Conservation (phyloP, 2,888 invertebrate species). For the Thera obeliscata region DNA sequence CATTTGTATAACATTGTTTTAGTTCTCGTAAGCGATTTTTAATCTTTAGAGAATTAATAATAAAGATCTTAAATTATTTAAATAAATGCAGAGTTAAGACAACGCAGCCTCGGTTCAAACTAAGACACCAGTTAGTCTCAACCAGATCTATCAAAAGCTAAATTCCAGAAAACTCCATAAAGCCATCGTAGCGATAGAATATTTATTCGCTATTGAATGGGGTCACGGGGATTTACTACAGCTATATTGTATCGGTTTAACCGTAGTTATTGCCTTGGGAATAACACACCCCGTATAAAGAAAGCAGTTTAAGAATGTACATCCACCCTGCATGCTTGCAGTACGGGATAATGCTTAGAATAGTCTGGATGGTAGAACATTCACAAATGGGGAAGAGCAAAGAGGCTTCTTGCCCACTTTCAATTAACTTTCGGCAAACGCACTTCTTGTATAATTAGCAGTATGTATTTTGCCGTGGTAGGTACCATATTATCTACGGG, state of each 20-base stretch:
- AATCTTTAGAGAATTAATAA: too few species aligned
- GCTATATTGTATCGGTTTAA: slow-evolving; percentile 25
- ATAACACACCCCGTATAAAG: slow-evolving; percentile 6
- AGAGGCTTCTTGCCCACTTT: background rate
- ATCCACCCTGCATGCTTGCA: background rate
- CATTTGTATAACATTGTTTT: too few species aligned
- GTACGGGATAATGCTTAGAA: background rate
- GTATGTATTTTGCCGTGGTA: too few species aligned
- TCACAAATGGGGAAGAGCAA: background rate
- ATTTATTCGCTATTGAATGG: slow-evolving; percentile 23
- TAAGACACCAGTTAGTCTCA: background rate
- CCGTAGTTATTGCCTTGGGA: slow-evolving; percentile 23
- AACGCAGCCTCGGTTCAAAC: background rate
- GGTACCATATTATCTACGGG: too few species aligned
- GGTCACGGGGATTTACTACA: slow-evolving; percentile 28
- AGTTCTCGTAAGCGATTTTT: too few species aligned
- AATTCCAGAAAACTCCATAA: slow-evolving; percentile 10
- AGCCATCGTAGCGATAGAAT: slow-evolving; percentile 17
- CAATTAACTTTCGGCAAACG: background rate
- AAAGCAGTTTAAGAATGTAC: background rate
- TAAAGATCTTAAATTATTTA: too few species aligned
- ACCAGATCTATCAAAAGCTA: background rate
- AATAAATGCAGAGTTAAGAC: too few species aligned
- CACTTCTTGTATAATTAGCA: too few species aligned
- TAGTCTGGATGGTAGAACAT: background rate